A percentile compares a stretch with the other conserved stretches of the same genome.
Evolutionary conservation across 1,140 invertebrate species (phyloP).

Genomic region (Drosophila sp.): DNA sequence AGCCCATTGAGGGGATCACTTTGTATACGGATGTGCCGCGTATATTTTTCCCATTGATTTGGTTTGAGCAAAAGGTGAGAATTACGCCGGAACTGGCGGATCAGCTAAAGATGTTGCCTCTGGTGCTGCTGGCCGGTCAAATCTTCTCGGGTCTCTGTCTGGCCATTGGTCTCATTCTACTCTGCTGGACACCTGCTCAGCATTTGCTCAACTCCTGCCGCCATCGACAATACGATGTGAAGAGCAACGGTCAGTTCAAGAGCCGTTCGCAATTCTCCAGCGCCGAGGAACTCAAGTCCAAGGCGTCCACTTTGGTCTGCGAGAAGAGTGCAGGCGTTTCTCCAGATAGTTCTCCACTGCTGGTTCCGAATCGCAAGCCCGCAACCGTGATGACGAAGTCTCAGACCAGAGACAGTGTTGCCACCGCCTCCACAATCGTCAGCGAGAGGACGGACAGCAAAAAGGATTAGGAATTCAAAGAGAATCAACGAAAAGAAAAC

Average conservation of each 20-base stretch:
- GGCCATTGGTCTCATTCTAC: constrained; percentile 69
- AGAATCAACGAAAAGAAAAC: constrained; percentile 13
- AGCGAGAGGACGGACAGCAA: constrained; percentile 49
- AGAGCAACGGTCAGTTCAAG: constrained; percentile 60
- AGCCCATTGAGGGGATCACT: constrained; percentile 87
- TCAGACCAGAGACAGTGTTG: constrained; percentile 64
- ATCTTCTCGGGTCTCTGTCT: constrained; percentile 73
- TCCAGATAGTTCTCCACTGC: constrained; percentile 65
- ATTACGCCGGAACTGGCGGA: constrained; percentile 86
- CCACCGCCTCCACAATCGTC: constrained; percentile 53
- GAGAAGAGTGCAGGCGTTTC: constrained; percentile 47
- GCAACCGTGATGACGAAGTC: constrained; percentile 51
- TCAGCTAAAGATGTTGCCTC: constrained; percentile 67
- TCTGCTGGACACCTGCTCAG: constrained; percentile 69
- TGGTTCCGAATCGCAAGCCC: constrained; percentile 34
- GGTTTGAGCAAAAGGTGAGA: constrained; percentile 89
- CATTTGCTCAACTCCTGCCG: constrained; percentile 49
- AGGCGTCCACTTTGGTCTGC: constrained; percentile 52
- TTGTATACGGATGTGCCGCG: constrained; percentile 88
- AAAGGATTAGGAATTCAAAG: constrained; percentile 41
- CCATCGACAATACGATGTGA: constrained; percentile 57
- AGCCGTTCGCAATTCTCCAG: constrained; percentile 68
- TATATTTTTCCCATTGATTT: constrained; percentile 91
- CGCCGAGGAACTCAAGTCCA: constrained; percentile 69
- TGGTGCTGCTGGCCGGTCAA: constrained; percentile 66